These are phyloP conservation scores for Triplophysa bombifrons DNA, from an alignment of 2,797 vertebrate species.

Conservation along the genomic window DNA sequence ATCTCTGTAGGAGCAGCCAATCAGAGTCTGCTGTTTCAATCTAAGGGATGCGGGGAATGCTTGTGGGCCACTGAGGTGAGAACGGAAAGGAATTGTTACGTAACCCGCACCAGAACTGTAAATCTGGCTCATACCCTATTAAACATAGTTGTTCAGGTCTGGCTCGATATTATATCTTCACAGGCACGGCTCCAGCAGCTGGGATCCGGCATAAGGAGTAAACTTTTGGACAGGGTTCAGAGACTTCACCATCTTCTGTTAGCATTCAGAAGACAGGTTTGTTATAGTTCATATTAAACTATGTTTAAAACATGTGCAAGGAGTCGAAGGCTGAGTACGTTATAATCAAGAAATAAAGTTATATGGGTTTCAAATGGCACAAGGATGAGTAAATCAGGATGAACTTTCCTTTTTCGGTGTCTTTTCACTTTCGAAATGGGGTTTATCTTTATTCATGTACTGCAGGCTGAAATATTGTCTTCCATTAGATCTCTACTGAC, in stretches of 20 bases:
- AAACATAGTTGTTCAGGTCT: slow-evolving; percentile 12
- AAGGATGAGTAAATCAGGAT: neutral
- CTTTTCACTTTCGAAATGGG: neutral
- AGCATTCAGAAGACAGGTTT: slow-evolving; percentile 76
- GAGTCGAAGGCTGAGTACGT: neutral
- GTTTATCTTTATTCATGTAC: neutral
- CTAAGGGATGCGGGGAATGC: slow-evolving; percentile 72
- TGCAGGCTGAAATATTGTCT: neutral
- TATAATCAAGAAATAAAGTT: neutral
- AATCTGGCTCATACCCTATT: slow-evolving; percentile 11
- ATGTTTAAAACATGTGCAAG: neutral
- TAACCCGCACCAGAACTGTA: neutral
- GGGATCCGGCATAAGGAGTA: slow-evolving; percentile 68
- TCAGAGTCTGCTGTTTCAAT: slow-evolving; percentile 74
- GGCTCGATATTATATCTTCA: slow-evolving; percentile 28
- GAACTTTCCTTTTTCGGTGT: neutral
- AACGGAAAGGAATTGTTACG: neutral
- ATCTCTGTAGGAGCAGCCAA: slow-evolving; percentile 70
- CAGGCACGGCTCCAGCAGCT: slow-evolving; percentile 74
- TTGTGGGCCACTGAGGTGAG: slow-evolving; percentile 58
- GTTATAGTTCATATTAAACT: neutral
- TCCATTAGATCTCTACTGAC: neutral
- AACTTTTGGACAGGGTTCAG: slow-evolving; percentile 73
- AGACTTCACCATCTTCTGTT: slow-evolving; percentile 68
- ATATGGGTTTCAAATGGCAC: neutral